Evolutionary conservation across 2,113 vertebrate genomes (phyloP), one percentile per base, ranked within the genome.

Genomic region (Henicopernis longicauda): DNA sequence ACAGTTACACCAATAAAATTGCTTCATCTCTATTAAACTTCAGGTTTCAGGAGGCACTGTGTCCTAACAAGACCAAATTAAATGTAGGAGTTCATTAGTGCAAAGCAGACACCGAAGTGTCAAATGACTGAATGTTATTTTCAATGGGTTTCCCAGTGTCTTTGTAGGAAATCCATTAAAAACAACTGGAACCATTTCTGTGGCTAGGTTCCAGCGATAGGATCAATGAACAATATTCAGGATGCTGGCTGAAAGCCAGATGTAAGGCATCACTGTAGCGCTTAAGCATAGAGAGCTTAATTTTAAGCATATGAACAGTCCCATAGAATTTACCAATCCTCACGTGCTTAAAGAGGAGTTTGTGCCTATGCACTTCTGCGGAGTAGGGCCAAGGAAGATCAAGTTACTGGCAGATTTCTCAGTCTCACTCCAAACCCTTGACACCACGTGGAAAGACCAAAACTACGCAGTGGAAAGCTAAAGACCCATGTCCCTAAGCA

Each of bases 11-110:
- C 91, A 95, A 66, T 40, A 49, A 96, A 97, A 98, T 70, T 79
- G 62, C 57, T 97, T 93, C 93, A 76, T 96, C 59, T 95, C 94
- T 85, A 79, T 95, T 91, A 97, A 97, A 97, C 85, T 97, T 97
- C 93, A 92, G 58, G 3, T 97, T 97, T 98, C 94, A 81, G 95
- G 89, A 96, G 95, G 78, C 78, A 85, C 45, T 15, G 63, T 84
- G 78, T 96, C 96, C 96, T 98, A 97, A 97, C 91, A 84, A 96
- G 93, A 91, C 88, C 1, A 0, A 93, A 96, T 96, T 77, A 96
- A 97, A 97, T 1, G 8, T 67, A 86, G 61, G 90, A 96, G 84
- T 93, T 98, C 94, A 95, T 97, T 89, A 96, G 90, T 26, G 63
- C 18, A 90, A 90, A 96, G 97, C 57, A 90, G 95, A 97, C 95